Conservation (phyloP, 2,888 invertebrate species). For the Pristionchus exspectatus region DNA sequence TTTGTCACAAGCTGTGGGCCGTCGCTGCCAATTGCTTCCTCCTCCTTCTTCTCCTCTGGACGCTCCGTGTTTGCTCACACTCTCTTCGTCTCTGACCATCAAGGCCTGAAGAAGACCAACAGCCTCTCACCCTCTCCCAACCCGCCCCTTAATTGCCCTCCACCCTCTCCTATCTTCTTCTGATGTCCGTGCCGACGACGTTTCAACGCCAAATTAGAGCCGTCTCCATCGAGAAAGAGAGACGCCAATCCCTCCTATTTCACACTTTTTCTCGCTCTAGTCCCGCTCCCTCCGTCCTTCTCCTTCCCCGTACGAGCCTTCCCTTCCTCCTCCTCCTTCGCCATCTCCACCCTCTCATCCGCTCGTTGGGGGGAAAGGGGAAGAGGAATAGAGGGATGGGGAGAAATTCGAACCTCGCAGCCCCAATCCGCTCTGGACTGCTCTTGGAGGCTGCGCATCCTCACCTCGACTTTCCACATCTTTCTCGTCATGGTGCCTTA, state of each 20-base stretch:
- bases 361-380: not conserved
- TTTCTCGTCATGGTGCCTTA: no score
- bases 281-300: not conserved
- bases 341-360: slow-evolving; percentile 27
- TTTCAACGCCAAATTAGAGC: not conserved
- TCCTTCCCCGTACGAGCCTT: not conserved
- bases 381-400: not conserved
- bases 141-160: not conserved
- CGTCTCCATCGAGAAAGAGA: not conserved
- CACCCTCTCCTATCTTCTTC: not conserved
- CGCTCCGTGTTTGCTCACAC: no score
- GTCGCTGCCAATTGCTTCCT: not conserved
- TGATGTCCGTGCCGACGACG: not conserved
- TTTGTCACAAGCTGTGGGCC: not conserved
- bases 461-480: not conserved
- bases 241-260: not conserved
- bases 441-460: slow-evolving; percentile 10
- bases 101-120: no score
- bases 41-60: not conserved
- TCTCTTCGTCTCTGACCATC: no score
- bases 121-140: no score
- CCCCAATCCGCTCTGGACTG: slow-evolving; percentile 23
- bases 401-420: not conserved
- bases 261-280: not conserved
- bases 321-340: not conserved